These are phyloP conservation scores for Selenia dentaria DNA, from an alignment of 2,888 invertebrate species.

Conservation along the genomic window DNA sequence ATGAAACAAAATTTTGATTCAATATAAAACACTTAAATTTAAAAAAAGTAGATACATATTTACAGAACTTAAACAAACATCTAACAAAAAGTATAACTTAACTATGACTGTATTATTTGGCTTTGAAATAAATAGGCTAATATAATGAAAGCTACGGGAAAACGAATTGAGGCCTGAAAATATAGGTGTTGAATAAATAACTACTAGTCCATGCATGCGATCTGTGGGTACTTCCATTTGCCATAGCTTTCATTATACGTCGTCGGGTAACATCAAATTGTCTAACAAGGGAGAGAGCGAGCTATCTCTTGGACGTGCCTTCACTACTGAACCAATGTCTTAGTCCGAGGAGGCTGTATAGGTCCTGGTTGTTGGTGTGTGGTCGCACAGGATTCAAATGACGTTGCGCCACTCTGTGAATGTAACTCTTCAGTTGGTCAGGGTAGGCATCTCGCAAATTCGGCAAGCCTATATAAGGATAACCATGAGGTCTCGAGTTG, in stretches of 20 bases:
- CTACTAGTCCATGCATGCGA: constrained; percentile 20
- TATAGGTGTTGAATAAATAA: constrained; percentile 9
- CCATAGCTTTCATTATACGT: constrained; percentile 81
- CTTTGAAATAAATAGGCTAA: constrained; percentile 82
- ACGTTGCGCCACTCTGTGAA: constrained; percentile 57
- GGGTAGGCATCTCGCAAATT: constrained; percentile 55
- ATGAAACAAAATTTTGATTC: constrained; percentile 68
- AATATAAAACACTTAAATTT: constrained; percentile 74
- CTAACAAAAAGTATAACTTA: constrained; percentile 76
- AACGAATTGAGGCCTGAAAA: constrained; percentile 20
- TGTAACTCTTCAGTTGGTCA: constrained; percentile 56
- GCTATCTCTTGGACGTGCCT: constrained; percentile 78
- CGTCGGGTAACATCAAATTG: constrained; percentile 82
- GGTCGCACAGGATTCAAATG: constrained; percentile 56
- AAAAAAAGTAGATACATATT: constrained; percentile 66
- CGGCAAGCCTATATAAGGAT: constrained; percentile 50
- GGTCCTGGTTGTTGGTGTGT: constrained; percentile 64
- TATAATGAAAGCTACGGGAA: constrained; percentile 79
- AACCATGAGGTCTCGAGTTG: constrained; percentile 61
- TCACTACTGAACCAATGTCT: constrained; percentile 80
- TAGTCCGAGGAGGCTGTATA: constrained; percentile 74
- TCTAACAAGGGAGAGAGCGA: constrained; percentile 53
- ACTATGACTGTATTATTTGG: constrained; percentile 85
- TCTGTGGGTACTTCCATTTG: constrained; percentile 43
- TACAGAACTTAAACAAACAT: constrained; percentile 74